Conservation (phyloP, 2,113 vertebrate genomes). For the Notothenia rossii region DNA sequence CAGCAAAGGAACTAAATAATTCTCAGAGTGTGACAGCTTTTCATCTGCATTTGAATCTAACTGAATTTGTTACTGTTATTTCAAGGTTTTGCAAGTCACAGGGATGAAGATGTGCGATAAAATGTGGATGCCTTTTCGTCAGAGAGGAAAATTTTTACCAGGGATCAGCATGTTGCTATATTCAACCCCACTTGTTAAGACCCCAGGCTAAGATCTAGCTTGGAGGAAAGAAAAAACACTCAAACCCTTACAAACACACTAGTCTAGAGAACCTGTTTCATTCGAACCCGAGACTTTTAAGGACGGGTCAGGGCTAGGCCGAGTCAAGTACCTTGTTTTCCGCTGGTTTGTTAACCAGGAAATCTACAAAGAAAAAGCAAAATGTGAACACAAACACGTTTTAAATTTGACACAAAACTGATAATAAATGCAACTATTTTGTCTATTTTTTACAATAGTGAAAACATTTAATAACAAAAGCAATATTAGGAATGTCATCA, state of each 20-base stretch:
- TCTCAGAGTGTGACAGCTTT: background rate
- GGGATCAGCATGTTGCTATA: constrained; percentile 66
- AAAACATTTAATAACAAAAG: background rate
- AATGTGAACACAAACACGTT: background rate
- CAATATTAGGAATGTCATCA: background rate
- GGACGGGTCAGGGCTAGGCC: constrained; percentile 43
- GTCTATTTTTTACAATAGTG: background rate
- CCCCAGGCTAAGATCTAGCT: constrained; percentile 40
- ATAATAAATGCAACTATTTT: background rate
- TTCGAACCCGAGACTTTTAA: constrained; percentile 53
- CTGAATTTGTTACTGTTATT: constrained; percentile 1
- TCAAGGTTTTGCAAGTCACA: background rate
- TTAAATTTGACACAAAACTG: background rate
- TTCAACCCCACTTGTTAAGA: constrained; percentile 60
- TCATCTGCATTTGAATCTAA: constrained; percentile 22
- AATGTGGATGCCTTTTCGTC: constrained; percentile 15
- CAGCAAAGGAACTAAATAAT: background rate
- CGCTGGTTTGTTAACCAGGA: background rate
- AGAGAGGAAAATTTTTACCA: constrained; percentile 16
- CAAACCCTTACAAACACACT: constrained; percentile 16
- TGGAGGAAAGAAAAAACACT: constrained; percentile 27
- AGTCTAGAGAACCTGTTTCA: constrained; percentile 57
- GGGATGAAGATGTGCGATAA: constrained; percentile 2
- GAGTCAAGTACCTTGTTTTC: constrained; percentile 46
- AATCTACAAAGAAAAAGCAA: background rate